Evolutionary conservation across 2,888 invertebrate species (phyloP).

Genomic region (Zygogramma bicolorata): DNA sequence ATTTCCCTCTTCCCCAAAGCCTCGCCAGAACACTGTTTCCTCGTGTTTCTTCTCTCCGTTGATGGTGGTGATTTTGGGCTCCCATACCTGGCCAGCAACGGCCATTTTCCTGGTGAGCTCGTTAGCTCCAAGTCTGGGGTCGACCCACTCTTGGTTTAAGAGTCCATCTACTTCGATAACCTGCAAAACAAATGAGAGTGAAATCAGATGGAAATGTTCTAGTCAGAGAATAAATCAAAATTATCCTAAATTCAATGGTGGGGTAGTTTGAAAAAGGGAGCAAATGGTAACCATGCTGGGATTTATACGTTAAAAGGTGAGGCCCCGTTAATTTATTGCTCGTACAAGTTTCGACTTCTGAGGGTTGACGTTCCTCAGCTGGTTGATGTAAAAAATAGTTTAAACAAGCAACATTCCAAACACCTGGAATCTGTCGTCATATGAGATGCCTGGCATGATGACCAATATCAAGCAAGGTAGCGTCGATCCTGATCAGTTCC

Average conservation of each 20-base stretch:
- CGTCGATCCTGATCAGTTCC: too few relatives aligned
- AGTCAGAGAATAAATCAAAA: not conserved
- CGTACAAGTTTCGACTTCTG: too few relatives aligned
- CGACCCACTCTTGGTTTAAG: constrained; percentile 56
- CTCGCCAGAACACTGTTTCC: constrained; percentile 57
- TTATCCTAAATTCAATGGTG: not conserved
- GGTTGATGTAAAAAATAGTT: too few relatives aligned
- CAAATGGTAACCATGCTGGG: too few relatives aligned
- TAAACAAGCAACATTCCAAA: too few relatives aligned
- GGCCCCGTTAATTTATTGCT: too few relatives aligned
- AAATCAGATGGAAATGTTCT: not conserved
- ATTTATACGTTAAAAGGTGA: too few relatives aligned
- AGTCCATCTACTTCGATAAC: constrained; percentile 47
- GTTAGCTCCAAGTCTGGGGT: constrained; percentile 54
- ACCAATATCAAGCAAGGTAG: too few relatives aligned
- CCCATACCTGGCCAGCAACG: constrained; percentile 57
- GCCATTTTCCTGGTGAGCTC: constrained; percentile 53
- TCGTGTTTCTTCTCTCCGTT: constrained; percentile 50
- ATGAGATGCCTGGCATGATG: too few relatives aligned
- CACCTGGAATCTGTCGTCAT: too few relatives aligned
- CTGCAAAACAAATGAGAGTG: constrained; percentile 40
- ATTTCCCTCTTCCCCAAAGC: constrained; percentile 53
- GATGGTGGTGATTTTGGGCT: constrained; percentile 54
- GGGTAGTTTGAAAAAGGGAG: too few relatives aligned
- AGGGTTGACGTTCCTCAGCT: too few relatives aligned